Percentiles rank a stretch among this genome's conserved stretches.
Conservation (phyloP, 23 tunicate genomes). For the Halocynthia aurantium region DNA sequence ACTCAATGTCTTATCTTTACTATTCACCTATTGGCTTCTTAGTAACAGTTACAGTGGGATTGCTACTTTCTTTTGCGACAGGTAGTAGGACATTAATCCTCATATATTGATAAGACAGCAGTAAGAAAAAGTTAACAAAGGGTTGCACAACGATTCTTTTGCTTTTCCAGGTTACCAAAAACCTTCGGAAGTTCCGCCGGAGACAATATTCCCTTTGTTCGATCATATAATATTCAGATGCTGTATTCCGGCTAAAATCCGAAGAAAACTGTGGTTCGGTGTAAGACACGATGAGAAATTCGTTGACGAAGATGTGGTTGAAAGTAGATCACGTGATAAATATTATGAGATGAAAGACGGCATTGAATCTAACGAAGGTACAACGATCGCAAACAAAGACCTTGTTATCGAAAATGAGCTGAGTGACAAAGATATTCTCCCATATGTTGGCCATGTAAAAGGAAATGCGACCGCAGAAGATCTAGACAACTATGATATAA, state of each 20-base stretch:
- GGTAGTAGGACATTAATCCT: constrained; percentile 19
- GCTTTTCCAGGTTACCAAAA: constrained; percentile 30
- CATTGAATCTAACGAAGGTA: no score
- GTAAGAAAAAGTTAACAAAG: no score
- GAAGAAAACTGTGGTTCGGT: constrained; percentile 35
- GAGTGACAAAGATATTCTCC: not conserved
- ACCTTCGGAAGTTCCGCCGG: constrained; percentile 37
- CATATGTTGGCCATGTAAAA: constrained; percentile 8
- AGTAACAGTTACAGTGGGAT: constrained; percentile 43
- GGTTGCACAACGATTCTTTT: no score
- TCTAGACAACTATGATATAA: no score
- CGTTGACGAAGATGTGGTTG: not conserved
- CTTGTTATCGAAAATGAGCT: not conserved
- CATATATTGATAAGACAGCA: no score
- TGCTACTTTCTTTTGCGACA: constrained; percentile 36
- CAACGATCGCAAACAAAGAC: no score
- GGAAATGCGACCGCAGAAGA: not conserved
- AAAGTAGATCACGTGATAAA: no score
- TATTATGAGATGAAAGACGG: no score
- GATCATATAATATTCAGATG: constrained; percentile 45
- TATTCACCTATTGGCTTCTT: constrained; percentile 50
- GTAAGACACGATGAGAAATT: constrained; percentile 24
- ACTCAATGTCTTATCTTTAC: constrained; percentile 65
- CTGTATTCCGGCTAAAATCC: constrained; percentile 26
- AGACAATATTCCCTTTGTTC: constrained; percentile 30